These are phyloP conservation scores for Garra rufa DNA, from an alignment of 2,113 vertebrate species.

Conservation along the genomic window DNA sequence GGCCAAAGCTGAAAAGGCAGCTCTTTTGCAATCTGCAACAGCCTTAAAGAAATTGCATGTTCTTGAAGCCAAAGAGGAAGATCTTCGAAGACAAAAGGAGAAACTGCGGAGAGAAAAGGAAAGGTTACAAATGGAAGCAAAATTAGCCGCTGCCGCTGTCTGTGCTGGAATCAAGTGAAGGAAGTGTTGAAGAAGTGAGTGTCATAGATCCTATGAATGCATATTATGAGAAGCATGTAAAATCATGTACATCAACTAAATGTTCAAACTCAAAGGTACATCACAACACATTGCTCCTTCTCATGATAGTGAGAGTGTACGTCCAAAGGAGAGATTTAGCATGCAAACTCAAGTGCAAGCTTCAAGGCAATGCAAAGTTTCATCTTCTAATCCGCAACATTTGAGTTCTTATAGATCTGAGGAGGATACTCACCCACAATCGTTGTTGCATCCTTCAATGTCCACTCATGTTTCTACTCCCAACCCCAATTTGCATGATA, in stretches of 20 bases:
- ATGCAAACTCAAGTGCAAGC: too few relatives aligned
- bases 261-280: not conserved
- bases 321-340: not conserved
- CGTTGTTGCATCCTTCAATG: too few relatives aligned
- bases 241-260: not conserved
- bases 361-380: too few relatives aligned
- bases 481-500: too few relatives aligned
- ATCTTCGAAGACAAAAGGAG: not conserved
- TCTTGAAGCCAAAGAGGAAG: not conserved
- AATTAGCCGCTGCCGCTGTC: not conserved
- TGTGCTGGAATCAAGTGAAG: not conserved
- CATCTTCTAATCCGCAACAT: too few relatives aligned
- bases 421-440: too few relatives aligned
- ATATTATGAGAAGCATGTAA: not conserved
- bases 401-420: too few relatives aligned
- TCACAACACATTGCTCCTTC: not conserved
- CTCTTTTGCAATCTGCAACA: not conserved
- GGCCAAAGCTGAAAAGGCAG: not conserved
- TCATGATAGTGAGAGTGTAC: not conserved
- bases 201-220: not conserved
- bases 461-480: too few relatives aligned
- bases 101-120: not conserved
- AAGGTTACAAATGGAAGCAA: not conserved
- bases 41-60: not conserved
- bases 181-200: not conserved